A percentile compares a stretch with the other conserved stretches of the same genome.
Evolutionary conservation across 37 sponge, comb jelly and placozoan genomes (phyloP).

Genomic region (Haliclona indistincta): DNA sequence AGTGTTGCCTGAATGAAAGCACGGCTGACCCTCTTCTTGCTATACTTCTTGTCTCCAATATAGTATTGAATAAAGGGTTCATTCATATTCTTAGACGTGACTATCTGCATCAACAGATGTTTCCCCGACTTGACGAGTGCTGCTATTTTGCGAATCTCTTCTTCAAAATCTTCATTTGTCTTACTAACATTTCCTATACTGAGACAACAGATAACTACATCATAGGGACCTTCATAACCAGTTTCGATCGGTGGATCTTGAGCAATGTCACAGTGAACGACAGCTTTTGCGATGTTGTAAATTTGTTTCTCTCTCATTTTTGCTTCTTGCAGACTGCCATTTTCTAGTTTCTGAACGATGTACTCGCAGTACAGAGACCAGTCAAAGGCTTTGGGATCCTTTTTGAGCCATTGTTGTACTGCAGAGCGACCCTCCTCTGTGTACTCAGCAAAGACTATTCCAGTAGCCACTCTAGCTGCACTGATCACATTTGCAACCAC

Average conservation of each 20-base stretch:
- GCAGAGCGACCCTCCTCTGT: conserved; percentile 1
- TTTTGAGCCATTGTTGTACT: conserved; percentile 20
- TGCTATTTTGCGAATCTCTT: no score
- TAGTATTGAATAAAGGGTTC: no score
- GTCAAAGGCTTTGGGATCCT: conserved; percentile 21
- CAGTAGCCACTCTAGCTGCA: conserved; percentile 26
- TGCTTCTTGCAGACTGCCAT: conserved; percentile 7
- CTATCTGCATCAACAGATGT: no score
- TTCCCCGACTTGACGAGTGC: no score
- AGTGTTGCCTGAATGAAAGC: no score
- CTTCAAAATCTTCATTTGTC: conserved; percentile 28
- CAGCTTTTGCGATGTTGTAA: conserved; percentile 21
- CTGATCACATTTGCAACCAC: conserved; percentile 10
- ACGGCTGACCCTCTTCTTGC: no score
- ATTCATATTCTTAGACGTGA: no score
- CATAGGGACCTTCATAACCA: conserved; percentile 24
- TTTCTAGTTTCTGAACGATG: conserved; percentile 38
- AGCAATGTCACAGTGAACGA: conserved; percentile 35
- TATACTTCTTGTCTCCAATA: no score
- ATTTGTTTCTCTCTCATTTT: conserved; percentile 15
- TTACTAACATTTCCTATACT: not conserved
- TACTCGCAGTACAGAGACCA: conserved; percentile 27
- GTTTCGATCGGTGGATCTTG: conserved; percentile 9
- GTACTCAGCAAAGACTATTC: conserved; percentile 53
- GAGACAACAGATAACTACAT: conserved; percentile 11